Base-by-base conservation (phyloP, 1,140 invertebrate genomes). In the Scaptomyza pallida region DNA sequence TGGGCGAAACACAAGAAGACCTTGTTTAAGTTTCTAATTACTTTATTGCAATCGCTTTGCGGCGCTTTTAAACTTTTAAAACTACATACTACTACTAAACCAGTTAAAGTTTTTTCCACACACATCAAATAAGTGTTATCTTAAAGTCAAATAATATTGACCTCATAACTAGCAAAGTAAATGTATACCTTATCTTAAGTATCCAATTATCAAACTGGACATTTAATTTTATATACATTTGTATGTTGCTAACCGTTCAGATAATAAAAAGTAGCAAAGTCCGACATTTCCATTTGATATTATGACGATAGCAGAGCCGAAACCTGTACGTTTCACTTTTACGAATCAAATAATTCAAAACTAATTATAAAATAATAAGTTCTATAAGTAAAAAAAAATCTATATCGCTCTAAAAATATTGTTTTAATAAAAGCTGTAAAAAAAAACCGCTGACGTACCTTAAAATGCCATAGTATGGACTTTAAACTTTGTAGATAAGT, bases 201-300 rank as follows among this genome's bases (percentile, higher is more conserved):
- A 63, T 69, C 65, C 65, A 63, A 47, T 48, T 69, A 69, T 63
- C 41, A 55, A 62, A 65, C 21, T 47, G 35, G 44, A n/a, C 62
- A 57, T 35, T 48, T 40, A 19, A 30, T n/a, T n/a, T n/a, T n/a
- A n/a, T n/a, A 10, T 15, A 19, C 10, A 64, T 56, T 15, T 8
- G 40, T 16, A 19, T n/a, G 17, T 37, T 56, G 19, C 30, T 48
- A 57, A 41, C 35, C 19, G 9, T 1, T 16, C 15, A 50, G 54
- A 50, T 59, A 19, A 47, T 64, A 47, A 50, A 43, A 41, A 43
- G 33, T 33, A 33, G 12, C 54, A 67, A 65, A 65, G 62, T 65
- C 35, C 62, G 35, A 30, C 30, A 6, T 0, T 13, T 21, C 1
- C 37, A 45, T 33, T 44, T 35, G 3, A n/a, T 44, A 43, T 15